Base-by-base conservation (phyloP, 2,888 invertebrate genomes). In the Nephrotoma flavescens region DNA sequence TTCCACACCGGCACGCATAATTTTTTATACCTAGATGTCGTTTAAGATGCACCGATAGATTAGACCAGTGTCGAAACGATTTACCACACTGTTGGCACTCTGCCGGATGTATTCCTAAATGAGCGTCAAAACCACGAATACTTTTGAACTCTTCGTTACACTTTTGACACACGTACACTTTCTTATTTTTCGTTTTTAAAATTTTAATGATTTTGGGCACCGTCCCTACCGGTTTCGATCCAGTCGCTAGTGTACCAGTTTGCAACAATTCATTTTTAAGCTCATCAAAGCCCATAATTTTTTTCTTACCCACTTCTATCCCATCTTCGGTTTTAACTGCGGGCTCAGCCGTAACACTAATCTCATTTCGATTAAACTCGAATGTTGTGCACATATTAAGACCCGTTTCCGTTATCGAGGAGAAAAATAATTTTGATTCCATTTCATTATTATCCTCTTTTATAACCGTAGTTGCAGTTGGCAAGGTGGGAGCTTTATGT, bases 61-160 rank as follows among this genome's bases (percentile, higher is more conserved):
- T 96, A 88, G 95, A 95, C 90, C 95, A 93, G 19, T 94, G 92
- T 89, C 94, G 94, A 92, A 95, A 97, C 90, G 94, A 95, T 90
- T 96, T 96, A 12, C 96, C 96, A 90, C 97, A 97, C 19, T 96
- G 94, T 87, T 95, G 93, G 89, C 97, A 97, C 91, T 96, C 96
- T 87, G 97, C 92, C 0, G 97, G 97, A 91, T 97, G 97, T 83
- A 95, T 93, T 89, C 95, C 95, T 52, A 97, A 92, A 90, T 97
- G 97, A 4, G 94, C 94, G 88, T 95, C 94, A 90, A 95, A 96
- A 9, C 94, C 92, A 11, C 93, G 93, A 12, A 96, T 95, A 0
- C 94, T 94, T 4, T 93, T 92, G 89, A 96, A 96, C 89, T 94
- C 94, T 88, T 94, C 94, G 86, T 93, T 93, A 89, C 95, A 95